These are phyloP conservation scores for Platalea minor DNA, from an alignment of 2,797 vertebrate genomes.

Conservation along the genomic window DNA sequence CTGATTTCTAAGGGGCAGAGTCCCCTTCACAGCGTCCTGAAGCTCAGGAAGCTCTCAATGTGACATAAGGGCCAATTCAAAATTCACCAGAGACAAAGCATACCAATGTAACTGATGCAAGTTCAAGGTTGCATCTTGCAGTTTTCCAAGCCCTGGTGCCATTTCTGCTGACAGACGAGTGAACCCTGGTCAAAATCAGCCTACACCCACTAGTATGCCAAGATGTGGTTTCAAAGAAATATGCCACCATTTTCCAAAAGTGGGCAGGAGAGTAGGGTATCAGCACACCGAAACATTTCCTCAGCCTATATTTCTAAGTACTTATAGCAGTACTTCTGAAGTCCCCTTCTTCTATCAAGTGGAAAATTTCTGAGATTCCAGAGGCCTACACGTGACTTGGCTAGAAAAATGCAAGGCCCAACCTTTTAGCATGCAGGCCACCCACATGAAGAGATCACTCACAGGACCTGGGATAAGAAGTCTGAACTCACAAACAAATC, in stretches of 20 bases:
- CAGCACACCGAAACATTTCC: background rate
- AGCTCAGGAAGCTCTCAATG: background rate
- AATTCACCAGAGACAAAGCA: background rate
- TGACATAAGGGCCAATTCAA: background rate
- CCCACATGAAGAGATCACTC: conserved; percentile 44
- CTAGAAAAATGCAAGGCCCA: conserved; percentile 43
- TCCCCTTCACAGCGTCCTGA: background rate
- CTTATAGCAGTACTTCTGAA: conserved; percentile 34
- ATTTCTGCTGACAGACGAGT: background rate
- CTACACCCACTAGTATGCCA: background rate
- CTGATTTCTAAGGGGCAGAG: background rate
- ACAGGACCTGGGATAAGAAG: conserved; percentile 37
- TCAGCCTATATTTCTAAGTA: background rate
- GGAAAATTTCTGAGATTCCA: conserved; percentile 66
- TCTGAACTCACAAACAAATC: conserved; percentile 40
- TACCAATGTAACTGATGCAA: background rate
- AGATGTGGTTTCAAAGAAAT: background rate
- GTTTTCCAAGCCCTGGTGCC: background rate
- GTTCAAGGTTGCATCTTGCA: background rate
- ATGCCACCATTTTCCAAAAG: background rate
- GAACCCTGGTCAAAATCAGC: background rate
- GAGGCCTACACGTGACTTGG: conserved; percentile 45
- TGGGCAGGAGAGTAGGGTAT: background rate
- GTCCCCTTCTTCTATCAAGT: conserved; percentile 59
- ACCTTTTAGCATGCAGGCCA: conserved; percentile 45